Base-by-base conservation (phyloP, 2,113 vertebrate species). In the Phyllostomus hastatus region DNA sequence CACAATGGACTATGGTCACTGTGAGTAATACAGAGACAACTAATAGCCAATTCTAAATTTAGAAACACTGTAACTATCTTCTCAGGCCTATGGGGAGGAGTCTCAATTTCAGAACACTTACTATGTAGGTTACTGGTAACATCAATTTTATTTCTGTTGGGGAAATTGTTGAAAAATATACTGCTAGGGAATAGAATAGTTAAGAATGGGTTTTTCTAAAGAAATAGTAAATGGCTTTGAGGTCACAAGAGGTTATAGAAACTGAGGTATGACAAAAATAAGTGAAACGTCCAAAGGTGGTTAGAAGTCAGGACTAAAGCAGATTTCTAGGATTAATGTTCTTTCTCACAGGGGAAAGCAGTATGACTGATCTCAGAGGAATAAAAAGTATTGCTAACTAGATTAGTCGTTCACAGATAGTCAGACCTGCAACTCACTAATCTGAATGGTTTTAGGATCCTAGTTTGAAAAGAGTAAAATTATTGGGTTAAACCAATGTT, bases 131-230 rank as follows among this genome's bases (percentile, higher is more conserved):
- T 78, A 75, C n/a, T 61, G 15, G 35, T 69, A 82, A 94, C 90
- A 96, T 92, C 61, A 67, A 4, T 96, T 95, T 92, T 89, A 97
- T 11, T 50, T 95, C 38, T 64, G 17, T 8, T 48, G 79, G 12
- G 28, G 48, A 86, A 84, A n/a, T 41, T 89, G 38, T 90, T 93
- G 64, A 73, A 86, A 86, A 93, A 82, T 57, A 80, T 1, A 38
- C 43, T 38, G 19, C 10, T 95, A 72, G 50, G 35, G 50, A 83
- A 70, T 28, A 76, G 24, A 83, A 88, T 46, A 59, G 17, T n/a
- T 93, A 70, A 72, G 31, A 54, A 1, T 73, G 90, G 64, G 8
- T 54, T 93, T 96, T 92, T 87, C 92, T 69, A 31, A 93, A 92
- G 83, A 59, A 95, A 82, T 7, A 79, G 46, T 31, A 91, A 76